phyloP scores from a whole-genome alignment of 2,113 vertebrate species.

The Eonycteris spelaea region DNA sequence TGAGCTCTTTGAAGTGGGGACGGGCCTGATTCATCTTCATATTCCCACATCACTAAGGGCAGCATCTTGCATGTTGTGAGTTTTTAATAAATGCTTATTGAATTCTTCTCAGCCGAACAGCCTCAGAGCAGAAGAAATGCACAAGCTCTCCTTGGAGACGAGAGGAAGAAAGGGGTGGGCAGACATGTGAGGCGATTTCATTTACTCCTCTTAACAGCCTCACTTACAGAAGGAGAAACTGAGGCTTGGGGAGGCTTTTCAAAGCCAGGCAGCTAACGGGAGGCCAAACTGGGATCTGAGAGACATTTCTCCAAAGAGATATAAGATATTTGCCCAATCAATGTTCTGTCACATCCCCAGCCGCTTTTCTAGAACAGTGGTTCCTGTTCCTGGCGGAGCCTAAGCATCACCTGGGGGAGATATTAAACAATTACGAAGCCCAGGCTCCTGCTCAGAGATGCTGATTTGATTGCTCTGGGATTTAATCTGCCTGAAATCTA shows the following conservation, averaged over 20 bases:
- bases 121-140: background rate
- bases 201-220: background rate
- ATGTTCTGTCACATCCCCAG: background rate
- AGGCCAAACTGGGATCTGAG: background rate
- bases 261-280: background rate
- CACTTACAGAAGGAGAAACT: background rate
- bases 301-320: background rate
- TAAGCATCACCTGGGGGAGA: background rate
- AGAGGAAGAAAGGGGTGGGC: background rate
- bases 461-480: background rate
- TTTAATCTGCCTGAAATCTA: background rate
- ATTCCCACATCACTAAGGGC: background rate
- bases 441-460: background rate
- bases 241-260: background rate
- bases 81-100: conserved; percentile 55
- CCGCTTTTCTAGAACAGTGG: background rate
- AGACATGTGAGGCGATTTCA: background rate
- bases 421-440: background rate
- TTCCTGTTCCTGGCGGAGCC: background rate
- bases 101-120: conserved; percentile 3
- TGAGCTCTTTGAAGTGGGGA: background rate
- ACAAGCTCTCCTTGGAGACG: background rate
- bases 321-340: background rate
- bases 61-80: background rate
- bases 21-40: background rate